Base-by-base conservation (phyloP, 2,888 invertebrate species). In the Prostheceraeus crozeri region DNA sequence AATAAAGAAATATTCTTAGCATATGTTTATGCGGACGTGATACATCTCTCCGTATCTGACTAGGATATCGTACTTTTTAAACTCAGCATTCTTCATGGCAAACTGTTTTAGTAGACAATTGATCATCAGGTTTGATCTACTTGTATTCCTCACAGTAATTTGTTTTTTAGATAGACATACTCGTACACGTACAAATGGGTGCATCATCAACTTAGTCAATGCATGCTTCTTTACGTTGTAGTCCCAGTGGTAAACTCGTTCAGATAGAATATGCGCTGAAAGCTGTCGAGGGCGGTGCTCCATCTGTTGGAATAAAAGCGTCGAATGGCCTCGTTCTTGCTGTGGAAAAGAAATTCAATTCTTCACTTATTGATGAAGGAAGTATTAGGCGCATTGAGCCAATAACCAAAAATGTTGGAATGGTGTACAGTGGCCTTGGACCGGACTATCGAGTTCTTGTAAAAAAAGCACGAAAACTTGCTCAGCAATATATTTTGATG, bases 211-310 rank as follows among this genome's bases (percentile, higher is more conserved):
- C n/a, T n/a, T n/a, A n/a, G n/a, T n/a, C n/a, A n/a, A n/a, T n/a
- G n/a, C n/a, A n/a, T n/a, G n/a, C n/a, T n/a, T n/a, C n/a, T n/a
- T n/a, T n/a, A n/a, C n/a, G n/a, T n/a, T n/a, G n/a, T n/a, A 98
- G 96, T 76, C 98, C 98, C 16, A 96, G 96, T 23, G 98, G 98
- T 66, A 99, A 99, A 80, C 81, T 98, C 70, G 96, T 99, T 58
- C 98, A 98, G 80, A 93, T 99, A 69, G 98, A 99, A 81, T 98
- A 98, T 86, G 98, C 98, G 2, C 81, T 98, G 76, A 93, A 94
- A 58, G 98, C 98, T 28, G 98, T 98, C 25, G 89, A 91, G 62
- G 90, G 93, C 64, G 98, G 98, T 62, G 94, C 96, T 2, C 93
- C 96, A 1, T 93, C 96, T 61, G 96, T 99, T 66, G 98, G 96